phyloP scores from a whole-genome alignment of 2,888 invertebrate genomes.

The Digitonthophagus gazella region DNA sequence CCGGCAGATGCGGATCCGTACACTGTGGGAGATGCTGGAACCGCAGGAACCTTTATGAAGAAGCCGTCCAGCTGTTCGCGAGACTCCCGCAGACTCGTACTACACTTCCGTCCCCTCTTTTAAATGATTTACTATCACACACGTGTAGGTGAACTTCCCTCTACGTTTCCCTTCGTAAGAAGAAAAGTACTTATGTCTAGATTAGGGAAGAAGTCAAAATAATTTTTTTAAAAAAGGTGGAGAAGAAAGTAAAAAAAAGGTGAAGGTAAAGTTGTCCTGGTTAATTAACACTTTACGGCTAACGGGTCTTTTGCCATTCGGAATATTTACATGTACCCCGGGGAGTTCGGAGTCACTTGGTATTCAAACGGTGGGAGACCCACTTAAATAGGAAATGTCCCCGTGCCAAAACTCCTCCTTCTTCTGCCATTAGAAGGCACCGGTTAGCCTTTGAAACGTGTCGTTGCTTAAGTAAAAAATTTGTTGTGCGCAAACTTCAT shows the following conservation, averaged over 20 bases:
- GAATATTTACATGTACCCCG: neutral
- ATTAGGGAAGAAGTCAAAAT: neutral
- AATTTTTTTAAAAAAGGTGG: neutral
- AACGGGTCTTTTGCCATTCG: neutral
- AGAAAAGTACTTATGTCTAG: neutral
- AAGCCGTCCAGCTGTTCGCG: neutral
- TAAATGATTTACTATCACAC: neutral
- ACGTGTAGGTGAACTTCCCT: neutral
- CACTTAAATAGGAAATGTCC: neutral
- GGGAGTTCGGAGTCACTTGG: neutral
- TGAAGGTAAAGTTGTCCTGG: neutral
- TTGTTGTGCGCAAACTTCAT: neutral
- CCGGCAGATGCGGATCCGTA: neutral
- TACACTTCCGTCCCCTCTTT: neutral
- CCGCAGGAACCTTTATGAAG: neutral
- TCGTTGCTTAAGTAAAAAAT: neutral
- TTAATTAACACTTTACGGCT: neutral
- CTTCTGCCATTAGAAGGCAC: neutral
- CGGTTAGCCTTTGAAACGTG: neutral
- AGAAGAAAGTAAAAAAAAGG: neutral
- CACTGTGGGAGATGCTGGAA: neutral
- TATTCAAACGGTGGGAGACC: neutral
- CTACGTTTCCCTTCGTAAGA: neutral
- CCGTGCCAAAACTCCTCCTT: neutral
- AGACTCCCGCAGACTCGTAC: neutral